Evolutionary conservation across 2,113 vertebrate species (phyloP).

Genomic region (Nerophis lumbriciformis): DNA sequence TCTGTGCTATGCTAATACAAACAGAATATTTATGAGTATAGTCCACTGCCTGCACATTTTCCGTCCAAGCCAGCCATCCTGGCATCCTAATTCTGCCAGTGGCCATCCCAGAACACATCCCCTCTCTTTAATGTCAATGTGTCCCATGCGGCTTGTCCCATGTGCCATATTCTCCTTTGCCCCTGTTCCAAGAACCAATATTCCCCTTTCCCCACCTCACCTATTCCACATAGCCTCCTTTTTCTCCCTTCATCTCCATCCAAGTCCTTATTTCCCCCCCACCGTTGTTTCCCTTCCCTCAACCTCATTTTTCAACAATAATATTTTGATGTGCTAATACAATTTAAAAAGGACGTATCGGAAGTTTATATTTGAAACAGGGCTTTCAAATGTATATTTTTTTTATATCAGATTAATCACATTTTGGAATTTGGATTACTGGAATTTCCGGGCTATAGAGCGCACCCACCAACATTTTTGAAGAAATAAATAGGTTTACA

Average conservation of each 20-base stretch:
- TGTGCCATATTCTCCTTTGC: slow-evolving; percentile 64
- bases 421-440: too few species aligned
- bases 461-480: too few species aligned
- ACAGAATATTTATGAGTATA: not conserved
- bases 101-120: slow-evolving; percentile 46
- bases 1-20: not conserved
- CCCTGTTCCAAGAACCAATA: slow-evolving; percentile 51
- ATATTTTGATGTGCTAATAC: not conserved
- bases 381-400: too few species aligned
- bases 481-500: too few species aligned
- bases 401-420: too few species aligned
- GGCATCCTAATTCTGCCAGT: slow-evolving; percentile 48
- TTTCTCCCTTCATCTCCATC: slow-evolving; percentile 42
- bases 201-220: slow-evolving; percentile 55
- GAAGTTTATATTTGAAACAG: too few species aligned
- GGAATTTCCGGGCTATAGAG: too few species aligned
- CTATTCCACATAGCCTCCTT: slow-evolving; percentile 46
- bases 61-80: slow-evolving; percentile 46
- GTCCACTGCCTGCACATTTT: slow-evolving; percentile 15
- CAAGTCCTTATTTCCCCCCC: slow-evolving; percentile 16
- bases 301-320: not conserved
- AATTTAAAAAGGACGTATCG: not conserved
- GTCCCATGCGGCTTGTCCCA: slow-evolving; percentile 59
- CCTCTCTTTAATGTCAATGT: slow-evolving; percentile 50
- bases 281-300: not conserved